These are phyloP conservation scores for Machimus atricapillus DNA, from an alignment of 2,888 invertebrate species.

Conservation along the genomic window DNA sequence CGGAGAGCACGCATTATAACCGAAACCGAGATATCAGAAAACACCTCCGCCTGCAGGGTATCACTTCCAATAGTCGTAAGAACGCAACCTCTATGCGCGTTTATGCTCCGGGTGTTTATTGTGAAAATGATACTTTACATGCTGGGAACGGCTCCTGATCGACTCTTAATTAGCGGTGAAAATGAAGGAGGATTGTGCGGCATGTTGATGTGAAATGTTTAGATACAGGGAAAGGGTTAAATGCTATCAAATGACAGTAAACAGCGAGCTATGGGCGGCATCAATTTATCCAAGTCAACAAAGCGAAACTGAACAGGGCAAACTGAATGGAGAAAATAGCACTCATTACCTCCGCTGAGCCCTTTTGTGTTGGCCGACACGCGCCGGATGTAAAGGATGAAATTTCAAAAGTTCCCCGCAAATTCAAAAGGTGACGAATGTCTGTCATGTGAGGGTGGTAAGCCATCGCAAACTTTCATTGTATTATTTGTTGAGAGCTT, in stretches of 20 bases:
- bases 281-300: constrained; percentile 8
- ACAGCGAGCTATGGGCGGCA: background rate
- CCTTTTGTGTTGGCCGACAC: background rate
- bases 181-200: background rate
- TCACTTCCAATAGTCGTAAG: background rate
- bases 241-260: constrained; percentile 17
- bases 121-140: constrained; percentile 18
- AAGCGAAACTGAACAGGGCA: background rate
- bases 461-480: background rate
- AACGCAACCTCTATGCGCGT: background rate
- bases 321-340: background rate
- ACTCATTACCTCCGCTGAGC: background rate
- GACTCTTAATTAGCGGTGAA: constrained; percentile 33
- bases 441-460: background rate
- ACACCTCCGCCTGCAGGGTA: background rate
- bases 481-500: background rate
- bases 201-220: background rate
- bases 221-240: background rate
- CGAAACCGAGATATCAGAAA: background rate
- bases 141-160: background rate
- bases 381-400: background rate
- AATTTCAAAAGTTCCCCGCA: background rate
- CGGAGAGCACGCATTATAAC: background rate
- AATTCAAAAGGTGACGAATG: background rate
- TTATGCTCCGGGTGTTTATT: background rate